These are phyloP conservation scores for Synanthedon andrenaeformis DNA, from an alignment of 2,888 invertebrate genomes.

Conservation along the genomic window DNA sequence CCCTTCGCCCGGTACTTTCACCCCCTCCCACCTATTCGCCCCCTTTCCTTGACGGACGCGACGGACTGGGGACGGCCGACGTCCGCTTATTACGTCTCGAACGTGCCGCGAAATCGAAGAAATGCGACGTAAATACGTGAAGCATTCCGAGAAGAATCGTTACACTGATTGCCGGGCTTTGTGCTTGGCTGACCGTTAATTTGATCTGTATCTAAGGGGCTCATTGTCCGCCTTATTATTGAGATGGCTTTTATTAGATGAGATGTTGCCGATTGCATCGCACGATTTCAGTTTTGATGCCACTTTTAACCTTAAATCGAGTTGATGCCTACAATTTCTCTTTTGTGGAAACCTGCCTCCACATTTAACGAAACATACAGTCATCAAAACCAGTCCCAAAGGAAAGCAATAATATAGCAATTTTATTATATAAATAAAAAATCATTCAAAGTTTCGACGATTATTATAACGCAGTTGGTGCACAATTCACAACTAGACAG, in stretches of 20 bases:
- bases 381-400: no score
- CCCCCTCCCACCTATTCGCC: slow-evolving; percentile 13
- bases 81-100: slow-evolving; percentile 66
- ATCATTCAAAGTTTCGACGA: no score
- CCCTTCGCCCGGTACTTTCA: slow-evolving; percentile 28
- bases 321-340: no score
- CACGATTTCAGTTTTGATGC: not conserved
- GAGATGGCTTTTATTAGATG: slow-evolving; percentile 46
- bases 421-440: no score
- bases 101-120: slow-evolving; percentile 70
- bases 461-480: no score
- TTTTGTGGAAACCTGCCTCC: no score
- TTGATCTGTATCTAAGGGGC: slow-evolving; percentile 53
- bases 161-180: slow-evolving; percentile 58
- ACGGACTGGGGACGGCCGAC: slow-evolving; percentile 51
- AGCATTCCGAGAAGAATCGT: slow-evolving; percentile 54
- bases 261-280: slow-evolving; percentile 1
- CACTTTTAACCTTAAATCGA: no score
- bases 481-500: no score
- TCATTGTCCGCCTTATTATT: slow-evolving; percentile 55
- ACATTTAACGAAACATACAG: no score
- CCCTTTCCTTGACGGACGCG: slow-evolving; percentile 24
- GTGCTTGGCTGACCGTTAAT: slow-evolving; percentile 64
- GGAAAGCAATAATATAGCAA: no score
- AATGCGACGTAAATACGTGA: slow-evolving; percentile 67